phyloP scores from a whole-genome alignment of 1,140 invertebrate species.

The Cyclina sinensis region DNA sequence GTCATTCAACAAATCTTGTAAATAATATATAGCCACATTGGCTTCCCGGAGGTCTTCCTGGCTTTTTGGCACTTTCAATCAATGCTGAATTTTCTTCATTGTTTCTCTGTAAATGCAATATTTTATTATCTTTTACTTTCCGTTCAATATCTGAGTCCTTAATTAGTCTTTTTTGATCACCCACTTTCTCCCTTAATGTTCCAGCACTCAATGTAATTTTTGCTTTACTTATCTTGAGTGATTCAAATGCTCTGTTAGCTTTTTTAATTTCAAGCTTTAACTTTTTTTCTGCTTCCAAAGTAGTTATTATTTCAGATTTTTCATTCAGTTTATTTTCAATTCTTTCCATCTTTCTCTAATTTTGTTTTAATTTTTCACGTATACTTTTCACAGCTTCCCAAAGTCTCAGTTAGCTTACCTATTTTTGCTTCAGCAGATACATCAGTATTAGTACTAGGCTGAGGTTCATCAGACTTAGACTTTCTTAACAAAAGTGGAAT shows the following conservation, averaged over 20 bases:
- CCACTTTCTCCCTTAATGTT: slow-evolving; percentile 27
- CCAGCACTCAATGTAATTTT: background rate
- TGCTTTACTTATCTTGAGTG: background rate
- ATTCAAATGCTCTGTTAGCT: background rate
- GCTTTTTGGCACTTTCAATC: slow-evolving; percentile 13
- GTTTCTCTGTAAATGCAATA: slow-evolving; percentile 30
- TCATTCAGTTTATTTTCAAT: background rate
- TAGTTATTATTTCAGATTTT: too few relatives aligned
- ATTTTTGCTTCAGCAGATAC: too few relatives aligned
- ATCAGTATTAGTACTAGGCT: too few relatives aligned
- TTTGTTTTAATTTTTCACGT: slow-evolving; percentile 40
- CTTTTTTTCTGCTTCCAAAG: background rate
- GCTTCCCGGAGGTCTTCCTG: background rate
- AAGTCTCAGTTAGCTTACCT: too few relatives aligned
- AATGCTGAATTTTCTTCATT: background rate
- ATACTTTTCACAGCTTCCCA: too few relatives aligned
- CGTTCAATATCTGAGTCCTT: slow-evolving; percentile 1
- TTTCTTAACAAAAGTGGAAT: too few relatives aligned
- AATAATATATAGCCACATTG: slow-evolving; percentile 26
- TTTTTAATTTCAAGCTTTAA: slow-evolving; percentile 9
- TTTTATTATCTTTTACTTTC: slow-evolving; percentile 8
- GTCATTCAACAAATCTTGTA: slow-evolving; percentile 46
- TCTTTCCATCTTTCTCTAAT: slow-evolving; percentile 26
- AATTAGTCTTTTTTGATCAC: background rate
- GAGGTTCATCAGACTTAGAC: too few relatives aligned